Evolutionary conservation across 2,113 vertebrate genomes (phyloP), one percentile per base, ranked within the genome.

Genomic region (Emydocephalus ijimae): DNA sequence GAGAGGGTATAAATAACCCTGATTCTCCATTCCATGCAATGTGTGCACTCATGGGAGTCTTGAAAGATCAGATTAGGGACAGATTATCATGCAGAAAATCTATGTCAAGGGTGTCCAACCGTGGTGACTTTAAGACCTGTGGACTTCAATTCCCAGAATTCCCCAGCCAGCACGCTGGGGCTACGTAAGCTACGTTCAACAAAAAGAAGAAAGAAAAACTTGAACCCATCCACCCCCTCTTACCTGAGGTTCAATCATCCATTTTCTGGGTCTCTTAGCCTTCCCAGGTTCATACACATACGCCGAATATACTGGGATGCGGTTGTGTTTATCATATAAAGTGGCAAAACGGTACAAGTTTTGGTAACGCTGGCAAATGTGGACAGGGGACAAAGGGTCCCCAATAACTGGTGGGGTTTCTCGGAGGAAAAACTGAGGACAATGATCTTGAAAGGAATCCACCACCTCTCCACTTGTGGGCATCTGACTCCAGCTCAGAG

Each of bases 211-310:
- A 29, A 29, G 61, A 12, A 29, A 54, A 34, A n/a, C 34, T 20
- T 18, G 23, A n/a, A 6, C 2, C 3, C 9, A 1, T 1, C 55
- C 24, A 1, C 29, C 59, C 4, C 69, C n/a, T 89, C 95, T 93
- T 90, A 96, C 96, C 95, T 96, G 94, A 0, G 96, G 96, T 74
- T 97, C 95, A 23, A 95, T 61, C 50, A 94, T 14, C 93, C 94
- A 96, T 0, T 0, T 50, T 0, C 18, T 21, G 4, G 85, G 18
- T 85, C 93, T 93, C 0, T 0, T 29, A 0, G 85, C 90, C 5
- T 11, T 0, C 89, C 5, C 85, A 54, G 94, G 94, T 7, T 85
- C 0, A 48, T 96, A 97, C 7, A 54, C 23, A 85, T 96, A 96
- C 9, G 96, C 96, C 1, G 97, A 97, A 52, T 96, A 96, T 0